Conservation (phyloP, 2,888 invertebrate species). For the Galerucella pusilla region DNA sequence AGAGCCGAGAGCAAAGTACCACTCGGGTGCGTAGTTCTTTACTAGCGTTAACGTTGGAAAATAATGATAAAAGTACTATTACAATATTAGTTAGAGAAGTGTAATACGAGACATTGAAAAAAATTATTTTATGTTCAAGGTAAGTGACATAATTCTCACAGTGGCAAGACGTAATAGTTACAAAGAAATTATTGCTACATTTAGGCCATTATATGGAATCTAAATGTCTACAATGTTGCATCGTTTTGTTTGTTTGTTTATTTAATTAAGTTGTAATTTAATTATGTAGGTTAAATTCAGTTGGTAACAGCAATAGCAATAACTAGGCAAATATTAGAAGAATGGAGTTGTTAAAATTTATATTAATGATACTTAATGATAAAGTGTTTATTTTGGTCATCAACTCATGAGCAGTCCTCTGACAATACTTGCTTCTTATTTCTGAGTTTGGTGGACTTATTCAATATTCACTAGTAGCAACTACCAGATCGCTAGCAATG, state of each 20-base stretch:
- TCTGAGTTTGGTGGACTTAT: too few species aligned
- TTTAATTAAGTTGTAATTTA: constrained; percentile 7
- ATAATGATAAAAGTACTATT: background rate
- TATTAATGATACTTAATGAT: too few species aligned
- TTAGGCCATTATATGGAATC: constrained; percentile 38
- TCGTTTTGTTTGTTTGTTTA: constrained; percentile 25
- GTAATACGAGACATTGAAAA: constrained; percentile 36
- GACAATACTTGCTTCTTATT: too few species aligned
- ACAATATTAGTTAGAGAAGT: background rate
- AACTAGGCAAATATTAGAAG: too few species aligned
- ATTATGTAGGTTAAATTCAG: constrained; percentile 1
- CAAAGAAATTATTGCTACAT: constrained; percentile 41
- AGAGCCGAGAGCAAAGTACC: too few species aligned
- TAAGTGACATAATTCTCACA: constrained; percentile 47
- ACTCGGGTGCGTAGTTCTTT: background rate
- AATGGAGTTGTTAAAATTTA: too few species aligned
- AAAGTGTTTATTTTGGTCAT: too few species aligned
- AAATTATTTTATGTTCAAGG: constrained; percentile 36
- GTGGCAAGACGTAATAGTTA: constrained; percentile 26
- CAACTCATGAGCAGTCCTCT: too few species aligned
- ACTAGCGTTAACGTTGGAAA: background rate
- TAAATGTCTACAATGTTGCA: constrained; percentile 32
- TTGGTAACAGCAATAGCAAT: background rate
- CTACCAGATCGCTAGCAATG: background rate
- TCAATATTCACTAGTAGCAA: background rate